These are phyloP conservation scores for Hafferia zeledoni DNA, from an alignment of 2,797 vertebrate genomes.

Conservation along the genomic window DNA sequence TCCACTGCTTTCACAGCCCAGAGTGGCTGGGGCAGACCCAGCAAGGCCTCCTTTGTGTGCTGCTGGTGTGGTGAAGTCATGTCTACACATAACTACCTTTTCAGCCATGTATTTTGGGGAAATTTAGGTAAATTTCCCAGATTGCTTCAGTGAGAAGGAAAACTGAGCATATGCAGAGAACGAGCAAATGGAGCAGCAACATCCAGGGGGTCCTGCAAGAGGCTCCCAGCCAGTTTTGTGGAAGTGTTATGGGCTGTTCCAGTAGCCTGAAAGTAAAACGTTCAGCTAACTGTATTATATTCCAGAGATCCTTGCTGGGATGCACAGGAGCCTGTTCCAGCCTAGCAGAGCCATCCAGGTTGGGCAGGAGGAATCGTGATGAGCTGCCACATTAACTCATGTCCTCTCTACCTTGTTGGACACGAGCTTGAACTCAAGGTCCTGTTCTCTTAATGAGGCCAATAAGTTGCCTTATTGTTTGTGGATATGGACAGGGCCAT, in stretches of 20 bases:
- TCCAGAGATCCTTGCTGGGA: neutral
- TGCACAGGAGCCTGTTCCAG: neutral
- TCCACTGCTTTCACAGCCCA: neutral
- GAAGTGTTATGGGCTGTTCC: accelerated
- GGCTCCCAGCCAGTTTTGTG: neutral
- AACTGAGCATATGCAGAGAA: neutral
- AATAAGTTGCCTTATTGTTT: neutral
- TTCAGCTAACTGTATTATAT: neutral
- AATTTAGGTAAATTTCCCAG: neutral
- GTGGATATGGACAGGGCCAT: neutral
- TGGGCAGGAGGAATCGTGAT: neutral
- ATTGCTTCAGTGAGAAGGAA: neutral
- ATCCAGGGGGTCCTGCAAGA: accelerated
- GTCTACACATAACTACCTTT: neutral
- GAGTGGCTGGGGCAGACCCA: neutral
- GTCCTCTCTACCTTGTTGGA: accelerated
- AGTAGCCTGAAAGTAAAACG: neutral
- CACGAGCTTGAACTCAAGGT: neutral
- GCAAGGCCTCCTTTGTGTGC: neutral
- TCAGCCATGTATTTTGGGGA: neutral
- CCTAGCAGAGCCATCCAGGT: neutral
- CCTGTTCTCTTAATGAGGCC: neutral
- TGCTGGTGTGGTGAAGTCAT: neutral
- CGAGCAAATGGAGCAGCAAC: accelerated
- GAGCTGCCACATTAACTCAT: neutral